Evolutionary conservation across 92 coral and sea anemone species (phyloP), one percentile per base, ranked within the genome.

Genomic region (Paragorgia papillata): DNA sequence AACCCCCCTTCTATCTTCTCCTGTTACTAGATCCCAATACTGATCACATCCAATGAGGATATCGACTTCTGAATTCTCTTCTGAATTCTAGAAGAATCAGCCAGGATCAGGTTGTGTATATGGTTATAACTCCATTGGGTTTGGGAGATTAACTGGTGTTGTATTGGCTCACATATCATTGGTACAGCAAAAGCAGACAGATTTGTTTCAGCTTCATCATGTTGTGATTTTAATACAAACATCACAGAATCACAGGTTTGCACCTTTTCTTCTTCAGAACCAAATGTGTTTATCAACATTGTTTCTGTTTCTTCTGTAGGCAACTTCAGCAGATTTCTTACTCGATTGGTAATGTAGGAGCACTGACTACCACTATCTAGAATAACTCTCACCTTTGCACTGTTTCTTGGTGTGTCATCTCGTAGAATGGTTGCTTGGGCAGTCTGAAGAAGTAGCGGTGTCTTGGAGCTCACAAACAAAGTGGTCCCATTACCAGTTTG

Each of bases 291-390:
- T 26, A 84, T 82, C 28, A 68, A 53, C 55, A 88, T 67, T 20
- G 82, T 57, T 30, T 81, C 81, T 2, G 80, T 76, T 41, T 60
- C 70, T 9, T 61, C 75, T 10, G 76, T n/a, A n/a, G 75, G 27
- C 74, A 86, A 20, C 62, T n/a, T n/a, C n/a, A n/a, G n/a, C n/a
- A n/a, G n/a, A n/a, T n/a, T n/a, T n/a, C n/a, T n/a, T n/a, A n/a
- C n/a, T n/a, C n/a, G 29, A 18, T 54, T 39, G 13, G 89, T 76
- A 29, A 88, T 58, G 58, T 84, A 84, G 0, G 82, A 44, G 3
- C 84, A 20, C 61, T 85, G 84, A 55, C 85, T 85, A 18, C 87
- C 87, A 7, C 79, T 75, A 41, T 88, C 89, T 29, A 85, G 25
- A 8, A 81, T 71, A 39, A 75, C 32, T 58, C 84, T 65, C 25